Evolutionary conservation across 2,113 vertebrate genomes (phyloP), one percentile per base, ranked within the genome.

Genomic region (Tricholaema leucomelas): DNA sequence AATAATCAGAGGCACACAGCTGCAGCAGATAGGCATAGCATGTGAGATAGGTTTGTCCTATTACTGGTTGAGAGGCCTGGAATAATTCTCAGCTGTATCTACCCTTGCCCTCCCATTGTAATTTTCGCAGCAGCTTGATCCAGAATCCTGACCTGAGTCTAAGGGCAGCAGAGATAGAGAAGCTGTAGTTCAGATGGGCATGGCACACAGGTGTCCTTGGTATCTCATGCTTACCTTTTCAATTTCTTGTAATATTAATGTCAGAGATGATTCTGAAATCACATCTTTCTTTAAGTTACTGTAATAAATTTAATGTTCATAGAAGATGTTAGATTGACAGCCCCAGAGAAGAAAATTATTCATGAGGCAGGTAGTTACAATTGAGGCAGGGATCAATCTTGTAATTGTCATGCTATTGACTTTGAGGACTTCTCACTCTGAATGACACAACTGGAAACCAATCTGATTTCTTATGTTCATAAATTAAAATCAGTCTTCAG

Each of bases 1-100:
- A 55, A 13, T 6, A 36, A 55, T 2, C 4, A 14, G 28, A 23
- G 13, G 7, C 8, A 5, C 0, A 1, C 10, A 69, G 72, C 19
- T 67, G 54, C 1, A 3, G 9, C 15, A 19, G 50, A 15, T 4
- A 15, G n/a, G 12, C 8, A 8, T 0, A 33, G 15, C 4, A 0
- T 3, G 10, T 4, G 11, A 15, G n/a, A 20, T 9, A 58, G 18
- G 11, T 9, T n/a, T 20, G 14, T 67, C 13, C 8, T 18, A 5
- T 15, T 50, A 21, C 20, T 38, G 61, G 6, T 13, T 48, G 4
- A 13, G 12, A 69, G 13, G 4, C 21, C 12, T 70, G 40, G 52
- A 44, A 31, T 40, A 55, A 12, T 25, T 80, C 40, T n/a, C 36
- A 23, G 1, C 24, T 40, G 7, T 59, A 27, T 10, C 31, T 63